Base-by-base conservation (phyloP, 1,140 invertebrate genomes). In the Capitella teleta region DNA sequence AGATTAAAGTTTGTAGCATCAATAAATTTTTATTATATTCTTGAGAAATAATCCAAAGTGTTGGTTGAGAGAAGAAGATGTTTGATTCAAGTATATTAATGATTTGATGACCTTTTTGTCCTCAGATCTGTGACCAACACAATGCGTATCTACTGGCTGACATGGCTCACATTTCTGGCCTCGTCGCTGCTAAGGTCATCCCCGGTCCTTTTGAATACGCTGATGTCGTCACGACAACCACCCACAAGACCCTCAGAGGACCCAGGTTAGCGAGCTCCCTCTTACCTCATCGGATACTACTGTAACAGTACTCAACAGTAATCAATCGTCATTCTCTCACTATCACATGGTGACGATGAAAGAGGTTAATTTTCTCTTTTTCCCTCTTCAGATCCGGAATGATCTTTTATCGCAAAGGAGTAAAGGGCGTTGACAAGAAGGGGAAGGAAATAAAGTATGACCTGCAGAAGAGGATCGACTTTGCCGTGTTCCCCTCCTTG, bases 201-300 rank as follows among this genome's bases (percentile, higher is more conserved):
- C 84, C 91, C 10, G 87, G 83, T 68, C 93, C 93, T 0, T 96
- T 98, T 67, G 82, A 90, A 60, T 85, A 86, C 62, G 84, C 86
- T 61, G 91, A 98, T 71, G 78, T 98, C 62, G 93, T 98, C 8
- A 86, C 85, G 0, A 93, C 91, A 3, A 98, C 93, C 0, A 96
- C 92, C 0, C 92, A 97, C 72, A 98, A 98, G 65, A 94, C 90
- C 5, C 74, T 98, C 21, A 76, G 92, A 56, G 92, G 92, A 0
- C 89, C 92, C 1, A 63, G 88, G 32, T 86, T 19, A 34, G 32
- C 10, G 10, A 10, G 10, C 16, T 12, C 1, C 32, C 32, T 34
- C 10, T 34, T 12, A 34, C 32, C 32, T 12, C 10, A 34, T 34
- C 32, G 16, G 32, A 34, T 34, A 34, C 16, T 16, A 34, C 32